phyloP scores from a whole-genome alignment of 2,888 invertebrate genomes.

The Chloroclystis v-ata region DNA sequence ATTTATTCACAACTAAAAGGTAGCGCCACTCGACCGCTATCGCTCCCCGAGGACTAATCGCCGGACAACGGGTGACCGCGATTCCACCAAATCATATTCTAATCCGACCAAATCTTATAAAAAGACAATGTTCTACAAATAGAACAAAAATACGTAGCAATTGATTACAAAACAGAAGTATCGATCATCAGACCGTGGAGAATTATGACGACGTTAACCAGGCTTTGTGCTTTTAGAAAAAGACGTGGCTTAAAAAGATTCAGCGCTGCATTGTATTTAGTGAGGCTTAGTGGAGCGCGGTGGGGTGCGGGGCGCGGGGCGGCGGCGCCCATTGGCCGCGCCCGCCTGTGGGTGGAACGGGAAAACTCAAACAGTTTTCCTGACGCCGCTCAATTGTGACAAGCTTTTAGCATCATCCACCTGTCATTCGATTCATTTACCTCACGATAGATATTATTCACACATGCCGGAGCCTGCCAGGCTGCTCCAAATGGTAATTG shows the following conservation, averaged over 20 bases:
- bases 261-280: slow-evolving; percentile 41
- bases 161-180: slow-evolving; percentile 23
- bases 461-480: slow-evolving; percentile 35
- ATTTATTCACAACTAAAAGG: slow-evolving; percentile 76
- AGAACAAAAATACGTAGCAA: slow-evolving; percentile 2
- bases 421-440: slow-evolving; percentile 57
- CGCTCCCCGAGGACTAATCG: slow-evolving; percentile 56
- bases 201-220: slow-evolving; percentile 31
- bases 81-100: slow-evolving; percentile 39
- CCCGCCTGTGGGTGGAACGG: slow-evolving; percentile 63
- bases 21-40: slow-evolving; percentile 44
- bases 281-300: slow-evolving; percentile 42
- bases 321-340: slow-evolving; percentile 69
- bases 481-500: slow-evolving; percentile 40
- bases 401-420: slow-evolving; percentile 71
- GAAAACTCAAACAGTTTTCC: slow-evolving; percentile 63
- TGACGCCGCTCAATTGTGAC: slow-evolving; percentile 50
- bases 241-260: slow-evolving; percentile 27
- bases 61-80: slow-evolving; percentile 58
- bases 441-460: slow-evolving; percentile 38
- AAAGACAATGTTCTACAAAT: slow-evolving; percentile 9
- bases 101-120: slow-evolving; percentile 25
- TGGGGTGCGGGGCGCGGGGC: slow-evolving; percentile 39
- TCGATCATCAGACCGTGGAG: slow-evolving; percentile 26
- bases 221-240: slow-evolving; percentile 27